Base-by-base conservation (phyloP, 2,888 invertebrate species). In the Thecocarcelia acutangulata region DNA sequence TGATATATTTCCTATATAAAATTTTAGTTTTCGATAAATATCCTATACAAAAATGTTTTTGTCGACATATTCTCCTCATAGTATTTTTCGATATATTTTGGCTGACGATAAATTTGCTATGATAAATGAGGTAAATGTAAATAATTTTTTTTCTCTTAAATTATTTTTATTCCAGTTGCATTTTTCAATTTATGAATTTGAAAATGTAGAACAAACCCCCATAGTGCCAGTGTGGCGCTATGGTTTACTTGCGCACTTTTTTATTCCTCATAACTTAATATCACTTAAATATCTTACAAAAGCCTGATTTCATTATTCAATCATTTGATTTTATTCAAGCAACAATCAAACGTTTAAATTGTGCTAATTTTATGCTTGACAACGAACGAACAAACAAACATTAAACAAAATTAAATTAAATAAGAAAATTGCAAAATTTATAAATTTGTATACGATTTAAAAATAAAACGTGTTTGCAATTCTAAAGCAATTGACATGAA, bases 401-500 rank as follows among this genome's bases (percentile, higher is more conserved):
- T 8, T 19, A 56, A 58, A 13, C 24, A 40, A 15, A 40, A 72
- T 48, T 21, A 37, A 63, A 46, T 33, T 24, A 42, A 28, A 24
- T 42, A 52, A 33, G 42, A 48, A 12, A n/a, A 3, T 50, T 72
- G 64, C 56, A 58, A 70, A 63, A 70, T 50, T 50, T 64, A 58
- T 58, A 64, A 64, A 58, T 56, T 70, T 70, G 46, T 61, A 61
- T 58, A 48, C 48, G 28, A 69, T 64, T 78, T 72, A 64, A 21
- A 52, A 72, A 78, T 37, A 48, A 75, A 63, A 80, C 80, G 64
- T 75, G 80, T 75, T 64, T 70, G 13, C 69, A 80, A 80, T 80
- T 40, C 44, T 40, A 64, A 70, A 69, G 42, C 40, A 61, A 64
- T 44, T 56, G 21, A 63, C 42, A 48, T 50, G 1, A 69, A 37